These are phyloP conservation scores for Motacilla alba DNA, from an alignment of 2,113 vertebrate genomes.

Conservation along the genomic window DNA sequence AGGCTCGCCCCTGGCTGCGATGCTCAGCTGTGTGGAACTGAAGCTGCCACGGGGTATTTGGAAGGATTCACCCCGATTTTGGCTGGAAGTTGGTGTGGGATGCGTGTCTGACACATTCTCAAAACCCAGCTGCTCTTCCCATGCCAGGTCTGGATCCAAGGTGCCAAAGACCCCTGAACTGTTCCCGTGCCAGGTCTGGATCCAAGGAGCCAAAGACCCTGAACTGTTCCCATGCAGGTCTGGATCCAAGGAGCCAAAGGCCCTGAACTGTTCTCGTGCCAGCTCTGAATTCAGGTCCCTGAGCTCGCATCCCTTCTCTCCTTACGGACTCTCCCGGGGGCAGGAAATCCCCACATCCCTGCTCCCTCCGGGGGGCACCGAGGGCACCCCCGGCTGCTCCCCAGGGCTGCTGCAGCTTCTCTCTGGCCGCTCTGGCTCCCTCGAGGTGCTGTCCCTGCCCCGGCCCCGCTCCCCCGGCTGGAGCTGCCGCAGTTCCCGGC, in stretches of 20 bases:
- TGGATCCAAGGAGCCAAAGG: not conserved
- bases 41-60: not conserved
- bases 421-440: not conserved
- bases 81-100: not conserved
- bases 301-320: not conserved
- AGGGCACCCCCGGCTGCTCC: not conserved
- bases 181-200: too few species aligned
- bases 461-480: not conserved
- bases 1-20: not conserved
- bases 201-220: too few species aligned
- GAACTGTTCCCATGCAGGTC: too few species aligned
- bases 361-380: too few species aligned
- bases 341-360: not conserved
- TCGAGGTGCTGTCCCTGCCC: not conserved
- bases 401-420: accelerated
- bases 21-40: not conserved
- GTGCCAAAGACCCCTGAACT: too few species aligned
- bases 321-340: not conserved
- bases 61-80: accelerated
- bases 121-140: not conserved
- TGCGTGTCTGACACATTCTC: not conserved
- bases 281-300: not conserved
- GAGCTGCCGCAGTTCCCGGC: not conserved
- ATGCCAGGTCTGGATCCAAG: too few species aligned
- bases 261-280: too few species aligned